Base-by-base conservation (phyloP, 1,140 invertebrate genomes). In the Platorchestia sp. region DNA sequence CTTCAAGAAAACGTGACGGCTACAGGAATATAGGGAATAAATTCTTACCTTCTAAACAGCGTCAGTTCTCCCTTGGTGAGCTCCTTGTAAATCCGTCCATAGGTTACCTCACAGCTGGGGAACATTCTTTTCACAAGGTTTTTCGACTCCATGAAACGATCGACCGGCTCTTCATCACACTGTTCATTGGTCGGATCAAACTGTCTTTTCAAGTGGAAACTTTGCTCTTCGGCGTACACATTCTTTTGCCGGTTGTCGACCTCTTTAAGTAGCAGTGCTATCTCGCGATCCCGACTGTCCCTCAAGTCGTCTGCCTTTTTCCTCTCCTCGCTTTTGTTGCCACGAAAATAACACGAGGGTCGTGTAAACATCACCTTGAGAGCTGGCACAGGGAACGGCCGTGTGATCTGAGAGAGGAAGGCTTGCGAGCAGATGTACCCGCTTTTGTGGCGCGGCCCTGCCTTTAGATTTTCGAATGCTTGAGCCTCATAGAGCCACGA, bases 111-210 rank as follows among this genome's bases (percentile, higher is more conserved):
- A 41, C 41, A 44, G 45, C 45, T 93, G 0, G 91, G 91, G 45
- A 93, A 93, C 43, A 93, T 42, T n/a, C 91, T 44, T 44, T 93
- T 44, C 45, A 93, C 91, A 44, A 93, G 41, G 45, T 44, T 47
- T 45, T 45, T 93, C 7, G 91, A 93, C 43, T 93, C 43, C 27
- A 36, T 75, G 36, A 75, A 75, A 75, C 59, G 27, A 75, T 75
- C 59, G 27, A 75, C 59, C 14, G 59, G 59, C 27, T 75, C 59
- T 3, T 75, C 59, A 75, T 93, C 91, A 93, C 91, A 40, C 40
- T 93, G 5, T 36, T 45, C 91, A 47, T 5, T 16, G 91, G 43
- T 44, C 40, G 43, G 22, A 14, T 90, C 87, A 90, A 93, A 93
- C 45, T 93, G 91, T 47, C 91, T 10, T n/a, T 93, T 44, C 40